These are phyloP conservation scores for Caretta caretta DNA, from an alignment of 2,113 vertebrate species.

Conservation along the genomic window DNA sequence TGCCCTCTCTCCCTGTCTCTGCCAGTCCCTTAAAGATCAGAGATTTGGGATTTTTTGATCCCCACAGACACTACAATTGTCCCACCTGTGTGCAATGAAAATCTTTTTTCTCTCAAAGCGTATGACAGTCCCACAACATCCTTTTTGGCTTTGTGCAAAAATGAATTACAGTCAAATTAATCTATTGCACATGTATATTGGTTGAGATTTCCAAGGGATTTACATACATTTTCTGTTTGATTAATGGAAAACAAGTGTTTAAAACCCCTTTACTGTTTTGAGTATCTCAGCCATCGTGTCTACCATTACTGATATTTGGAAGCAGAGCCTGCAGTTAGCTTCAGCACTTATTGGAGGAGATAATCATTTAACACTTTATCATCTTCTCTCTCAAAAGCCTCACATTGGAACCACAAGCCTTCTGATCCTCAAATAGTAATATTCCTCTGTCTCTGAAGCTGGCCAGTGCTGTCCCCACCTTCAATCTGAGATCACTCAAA, in stretches of 20 bases:
- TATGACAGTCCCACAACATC: background rate
- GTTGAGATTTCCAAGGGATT: background rate
- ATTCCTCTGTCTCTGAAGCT: background rate
- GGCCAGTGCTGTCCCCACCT: background rate
- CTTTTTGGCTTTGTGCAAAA: background rate
- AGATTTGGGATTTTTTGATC: background rate
- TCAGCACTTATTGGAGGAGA: background rate
- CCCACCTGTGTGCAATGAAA: rapidly evolving
- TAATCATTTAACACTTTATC: background rate
- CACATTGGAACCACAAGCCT: background rate
- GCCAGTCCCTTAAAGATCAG: background rate
- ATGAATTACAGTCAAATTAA: background rate
- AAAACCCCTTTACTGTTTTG: background rate
- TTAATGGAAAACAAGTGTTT: background rate
- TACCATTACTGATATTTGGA: background rate
- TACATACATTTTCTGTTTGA: background rate
- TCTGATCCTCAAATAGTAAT: background rate
- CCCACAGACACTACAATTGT: background rate
- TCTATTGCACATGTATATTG: background rate
- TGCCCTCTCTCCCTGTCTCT: background rate
- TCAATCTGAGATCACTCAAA: background rate
- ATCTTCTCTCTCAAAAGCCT: background rate
- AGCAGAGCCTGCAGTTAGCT: background rate
- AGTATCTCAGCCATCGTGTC: background rate
- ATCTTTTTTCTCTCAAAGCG: background rate